Evolutionary conservation across 2,888 invertebrate genomes (phyloP), one percentile per base, ranked within the genome.

Genomic region (Thysanoteuthis rhombus): DNA sequence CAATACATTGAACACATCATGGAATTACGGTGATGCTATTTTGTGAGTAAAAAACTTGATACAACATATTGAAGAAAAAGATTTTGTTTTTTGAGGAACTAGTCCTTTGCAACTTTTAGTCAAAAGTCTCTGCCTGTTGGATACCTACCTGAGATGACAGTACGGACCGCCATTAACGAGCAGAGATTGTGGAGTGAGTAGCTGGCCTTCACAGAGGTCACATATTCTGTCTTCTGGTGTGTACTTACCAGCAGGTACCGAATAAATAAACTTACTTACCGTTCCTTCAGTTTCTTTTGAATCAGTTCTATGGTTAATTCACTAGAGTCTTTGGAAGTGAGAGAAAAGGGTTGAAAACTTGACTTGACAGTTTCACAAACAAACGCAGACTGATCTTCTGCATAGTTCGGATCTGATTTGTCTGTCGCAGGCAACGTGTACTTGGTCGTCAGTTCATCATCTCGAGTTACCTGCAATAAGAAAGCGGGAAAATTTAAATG

Each of bases 271-370:
- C 47, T 42, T 39, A 91, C 94, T 94, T 96, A 97, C 97, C 97
- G 97, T 93, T 97, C 97, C 94, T 96, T 96, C 91, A 97, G 95
- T 93, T 96, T 96, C 94, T 97, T 96, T 94, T 96, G 96, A 94
- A 97, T 95, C 38, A 95, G 93, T 89, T 96, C 96, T 90, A 97
- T 95, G 42, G 95, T 96, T 39, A 96, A 95, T 28, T 94, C 94
- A 92, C 95, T 94, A 32, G 93, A 92, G 32, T 90, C 93, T 52
- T 94, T 94, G n/a, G 95, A 93, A 92, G 95, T 38, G 36, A 94
- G 90, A 92, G 93, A 93, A 90, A 95, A 94, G 32, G 95, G 94
- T 58, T 93, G 93, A 38, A 93, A 93, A 36, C 39, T 93, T 45
- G 93, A 92, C 39, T 92, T 92, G 42, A 92, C 42, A 92, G 92